Evolutionary conservation across 2,888 invertebrate genomes (phyloP), one percentile per base, ranked within the genome.

Genomic region (Cryptus armator): DNA sequence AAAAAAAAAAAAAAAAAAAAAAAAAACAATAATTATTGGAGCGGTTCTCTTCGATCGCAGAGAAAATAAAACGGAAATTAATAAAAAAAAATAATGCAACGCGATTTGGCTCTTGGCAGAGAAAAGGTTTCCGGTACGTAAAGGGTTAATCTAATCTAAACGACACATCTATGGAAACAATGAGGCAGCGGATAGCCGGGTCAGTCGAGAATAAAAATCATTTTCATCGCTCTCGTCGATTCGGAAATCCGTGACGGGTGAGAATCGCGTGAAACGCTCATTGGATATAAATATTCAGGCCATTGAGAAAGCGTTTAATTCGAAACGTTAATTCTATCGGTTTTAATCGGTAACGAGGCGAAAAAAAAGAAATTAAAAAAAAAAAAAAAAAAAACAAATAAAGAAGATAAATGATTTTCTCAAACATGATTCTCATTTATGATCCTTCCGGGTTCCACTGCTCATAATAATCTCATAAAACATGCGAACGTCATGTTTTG

Each of bases 231-330:
- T 66, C 9, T 66, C 9, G 37, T 43, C 66, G 66, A 43, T 66
- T 37, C 19, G 66, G 32, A 29, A 29, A 29, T 62, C 32, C 7
- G 53, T 16, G 24, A 24, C 24, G 53, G 29, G 32, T 32, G 62
- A 29, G 14, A 32, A 32, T 9, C 62, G 29, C 84, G 78, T 48
- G 59, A 81, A 67, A 81, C 48, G 71, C 44, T 66, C 46, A 32
- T 77, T 66, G 80, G 46, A 56, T 59, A 37, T 71, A 37, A 78
- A 78, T 78, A 78, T 79, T 16, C 75, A 76, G 79, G 80, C 75
- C 70, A 62, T 84, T 76, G 75, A 76, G 75, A 56, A 68, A 71
- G 56, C 64, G 67, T 56, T 75, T n/a, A 2, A 64, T 64, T 43
- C 32, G 44, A 53, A 68, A 84, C 56, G 29, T 76, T 51, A 62